A percentile compares a stretch with the other conserved stretches of the same genome.
phyloP scores from a whole-genome alignment of 2,888 invertebrate genomes.

The Meiosimyza platycephala region DNA sequence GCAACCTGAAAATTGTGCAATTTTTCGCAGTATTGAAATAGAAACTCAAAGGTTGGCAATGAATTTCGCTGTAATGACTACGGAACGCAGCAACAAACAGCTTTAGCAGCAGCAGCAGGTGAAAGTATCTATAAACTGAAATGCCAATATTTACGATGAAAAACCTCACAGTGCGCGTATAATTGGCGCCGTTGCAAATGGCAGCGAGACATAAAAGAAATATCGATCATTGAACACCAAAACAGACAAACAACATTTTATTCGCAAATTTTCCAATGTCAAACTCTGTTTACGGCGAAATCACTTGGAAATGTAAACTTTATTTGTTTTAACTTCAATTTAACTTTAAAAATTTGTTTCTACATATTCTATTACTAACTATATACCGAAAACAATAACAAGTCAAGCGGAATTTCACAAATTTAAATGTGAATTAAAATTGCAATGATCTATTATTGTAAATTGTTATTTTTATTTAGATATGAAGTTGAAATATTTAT shows the following conservation, averaged over 20 bases:
- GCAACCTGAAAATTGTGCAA: constrained; percentile 18
- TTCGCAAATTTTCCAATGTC: constrained; percentile 3
- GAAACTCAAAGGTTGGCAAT: constrained; percentile 40
- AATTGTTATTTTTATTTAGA: too few relatives aligned
- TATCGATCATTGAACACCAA: not conserved
- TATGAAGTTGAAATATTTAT: too few relatives aligned
- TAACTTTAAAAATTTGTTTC: constrained; percentile 9
- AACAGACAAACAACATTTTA: not conserved
- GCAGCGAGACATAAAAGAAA: not conserved
- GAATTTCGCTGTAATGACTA: constrained; percentile 32
- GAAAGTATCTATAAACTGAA: constrained; percentile 13
- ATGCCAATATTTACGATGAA: not conserved
- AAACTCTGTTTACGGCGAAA: constrained; percentile 13
- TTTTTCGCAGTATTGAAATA: constrained; percentile 33
- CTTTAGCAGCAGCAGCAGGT: constrained; percentile 19
- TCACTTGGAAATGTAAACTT: constrained; percentile 6
- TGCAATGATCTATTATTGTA: too few relatives aligned
- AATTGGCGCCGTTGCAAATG: not conserved
- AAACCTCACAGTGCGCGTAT: not conserved
- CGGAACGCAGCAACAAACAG: not conserved
- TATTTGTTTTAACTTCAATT: constrained; percentile 4
- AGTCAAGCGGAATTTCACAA: not conserved
- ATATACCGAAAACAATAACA: not conserved
- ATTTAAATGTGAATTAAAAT: too few relatives aligned
- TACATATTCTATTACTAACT: not conserved